Evolutionary conservation across 2,797 vertebrate species (phyloP).

Genomic region (Coracias cyanogaster): DNA sequence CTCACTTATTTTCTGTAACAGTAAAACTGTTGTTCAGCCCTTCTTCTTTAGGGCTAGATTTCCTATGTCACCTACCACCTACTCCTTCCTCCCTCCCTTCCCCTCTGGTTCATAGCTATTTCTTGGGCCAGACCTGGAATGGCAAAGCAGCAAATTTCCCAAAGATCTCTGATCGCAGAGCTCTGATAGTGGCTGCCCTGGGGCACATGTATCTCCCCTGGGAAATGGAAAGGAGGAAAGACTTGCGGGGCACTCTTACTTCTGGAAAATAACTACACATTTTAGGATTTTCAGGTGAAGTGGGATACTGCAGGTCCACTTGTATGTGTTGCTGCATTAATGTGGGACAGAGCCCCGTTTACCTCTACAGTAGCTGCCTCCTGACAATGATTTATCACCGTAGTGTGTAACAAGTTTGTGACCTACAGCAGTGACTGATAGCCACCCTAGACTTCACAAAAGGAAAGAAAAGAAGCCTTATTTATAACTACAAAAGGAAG

Average conservation of each 20-base stretch:
- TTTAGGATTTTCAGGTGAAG: slow-evolving; percentile 12
- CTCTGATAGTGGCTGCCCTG: background rate
- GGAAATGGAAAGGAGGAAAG: background rate
- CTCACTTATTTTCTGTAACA: background rate
- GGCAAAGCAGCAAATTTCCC: background rate
- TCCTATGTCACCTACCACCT: background rate
- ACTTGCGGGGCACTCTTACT: background rate
- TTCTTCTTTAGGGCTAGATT: background rate
- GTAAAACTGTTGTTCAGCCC: background rate
- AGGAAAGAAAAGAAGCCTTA: slow-evolving; percentile 11
- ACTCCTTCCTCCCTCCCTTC: background rate
- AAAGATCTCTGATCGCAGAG: rapidly evolving
- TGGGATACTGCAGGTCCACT: background rate
- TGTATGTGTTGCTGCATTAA: background rate
- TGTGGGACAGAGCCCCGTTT: background rate
- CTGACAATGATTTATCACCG: slow-evolving; percentile 51
- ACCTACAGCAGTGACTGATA: slow-evolving; percentile 53
- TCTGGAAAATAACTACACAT: background rate
- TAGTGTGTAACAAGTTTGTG: slow-evolving; percentile 28
- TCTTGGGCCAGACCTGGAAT: background rate
- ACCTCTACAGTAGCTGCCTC: background rate
- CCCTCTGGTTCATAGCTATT: background rate
- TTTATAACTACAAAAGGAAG: slow-evolving; percentile 45
- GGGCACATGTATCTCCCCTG: rapidly evolving
- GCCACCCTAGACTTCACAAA: slow-evolving; percentile 23